These are phyloP conservation scores for Amphipoea lucens DNA, from an alignment of 2,888 invertebrate species.

Conservation along the genomic window DNA sequence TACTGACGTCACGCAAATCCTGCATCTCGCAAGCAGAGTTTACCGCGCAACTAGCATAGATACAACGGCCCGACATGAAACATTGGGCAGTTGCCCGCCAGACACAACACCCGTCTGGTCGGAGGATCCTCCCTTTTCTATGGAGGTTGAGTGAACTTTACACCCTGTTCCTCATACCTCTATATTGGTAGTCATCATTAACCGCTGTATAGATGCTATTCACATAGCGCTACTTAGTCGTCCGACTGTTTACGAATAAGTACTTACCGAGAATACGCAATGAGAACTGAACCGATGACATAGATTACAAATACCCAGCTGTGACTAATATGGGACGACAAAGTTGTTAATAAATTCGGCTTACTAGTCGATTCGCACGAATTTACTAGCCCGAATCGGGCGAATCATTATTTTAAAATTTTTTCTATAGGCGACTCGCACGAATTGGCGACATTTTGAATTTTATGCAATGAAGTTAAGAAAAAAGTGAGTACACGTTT, in stretches of 20 bases:
- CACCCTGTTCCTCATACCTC: too few species aligned
- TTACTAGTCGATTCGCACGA: neutral
- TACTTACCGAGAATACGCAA: constrained; percentile 37
- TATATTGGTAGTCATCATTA: neutral
- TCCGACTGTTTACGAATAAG: constrained; percentile 3
- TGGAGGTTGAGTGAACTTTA: too few species aligned
- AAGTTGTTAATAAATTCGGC: constrained; percentile 45
- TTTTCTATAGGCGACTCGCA: neutral
- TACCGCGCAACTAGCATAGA: too few species aligned
- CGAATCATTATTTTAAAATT: too few species aligned
- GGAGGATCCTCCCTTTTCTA: too few species aligned
- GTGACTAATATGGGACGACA: constrained; percentile 32
- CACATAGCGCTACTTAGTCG: constrained; percentile 13
- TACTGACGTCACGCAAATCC: too few species aligned
- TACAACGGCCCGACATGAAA: too few species aligned
- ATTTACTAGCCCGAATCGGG: neutral
- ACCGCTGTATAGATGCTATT: neutral
- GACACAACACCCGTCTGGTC: too few species aligned
- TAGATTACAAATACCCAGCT: constrained; percentile 38
- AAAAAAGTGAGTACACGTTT: too few species aligned
- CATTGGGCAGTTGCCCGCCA: too few species aligned
- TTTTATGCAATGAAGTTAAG: neutral
- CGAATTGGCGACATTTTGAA: neutral
- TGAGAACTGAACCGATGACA: constrained; percentile 37
- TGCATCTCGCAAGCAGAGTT: too few species aligned